Percentiles rank a stretch among this genome's conserved stretches.
phyloP scores from a whole-genome alignment of 2,113 vertebrate species.

The Hypomesus transpacificus region DNA sequence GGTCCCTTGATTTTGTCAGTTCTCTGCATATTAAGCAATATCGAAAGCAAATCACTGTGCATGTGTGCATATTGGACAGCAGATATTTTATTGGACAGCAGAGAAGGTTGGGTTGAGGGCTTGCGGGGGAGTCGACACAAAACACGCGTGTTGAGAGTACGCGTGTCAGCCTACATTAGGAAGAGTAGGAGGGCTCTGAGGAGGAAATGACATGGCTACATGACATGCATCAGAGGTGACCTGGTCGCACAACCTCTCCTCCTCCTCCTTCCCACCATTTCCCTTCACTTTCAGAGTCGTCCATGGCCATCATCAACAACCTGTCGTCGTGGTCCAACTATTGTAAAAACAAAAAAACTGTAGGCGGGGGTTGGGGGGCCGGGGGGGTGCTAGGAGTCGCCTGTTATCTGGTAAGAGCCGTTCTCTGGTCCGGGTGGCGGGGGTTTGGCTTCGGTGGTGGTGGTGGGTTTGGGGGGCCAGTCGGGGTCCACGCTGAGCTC shows the following conservation, averaged over 20 bases:
- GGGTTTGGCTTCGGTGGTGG: slow-evolving; percentile 89
- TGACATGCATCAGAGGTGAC: neutral
- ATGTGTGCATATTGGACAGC: neutral
- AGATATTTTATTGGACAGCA: neutral
- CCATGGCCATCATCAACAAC: neutral
- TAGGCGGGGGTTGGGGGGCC: neutral
- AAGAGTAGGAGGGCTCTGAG: too few relatives aligned
- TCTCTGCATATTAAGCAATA: neutral
- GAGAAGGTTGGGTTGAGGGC: too few relatives aligned
- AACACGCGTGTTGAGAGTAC: too few relatives aligned
- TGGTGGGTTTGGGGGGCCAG: slow-evolving; percentile 96
- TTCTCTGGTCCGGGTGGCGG: slow-evolving; percentile 68
- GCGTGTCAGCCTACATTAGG: too few relatives aligned
- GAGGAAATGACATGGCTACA: neutral
- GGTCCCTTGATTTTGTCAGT: neutral
- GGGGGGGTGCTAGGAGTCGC: slow-evolving; percentile 73
- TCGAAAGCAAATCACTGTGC: too few relatives aligned
- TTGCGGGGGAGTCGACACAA: too few relatives aligned
- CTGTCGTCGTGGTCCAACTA: neutral
- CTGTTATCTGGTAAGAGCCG: slow-evolving; percentile 80
- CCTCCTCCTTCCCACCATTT: neutral
- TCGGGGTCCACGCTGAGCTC: slow-evolving; percentile 91
- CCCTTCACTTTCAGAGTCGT: neutral
- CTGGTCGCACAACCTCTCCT: neutral
- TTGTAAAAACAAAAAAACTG: neutral